Evolutionary conservation across 2,797 vertebrate species (phyloP).

Genomic region (Tapirus indicus): DNA sequence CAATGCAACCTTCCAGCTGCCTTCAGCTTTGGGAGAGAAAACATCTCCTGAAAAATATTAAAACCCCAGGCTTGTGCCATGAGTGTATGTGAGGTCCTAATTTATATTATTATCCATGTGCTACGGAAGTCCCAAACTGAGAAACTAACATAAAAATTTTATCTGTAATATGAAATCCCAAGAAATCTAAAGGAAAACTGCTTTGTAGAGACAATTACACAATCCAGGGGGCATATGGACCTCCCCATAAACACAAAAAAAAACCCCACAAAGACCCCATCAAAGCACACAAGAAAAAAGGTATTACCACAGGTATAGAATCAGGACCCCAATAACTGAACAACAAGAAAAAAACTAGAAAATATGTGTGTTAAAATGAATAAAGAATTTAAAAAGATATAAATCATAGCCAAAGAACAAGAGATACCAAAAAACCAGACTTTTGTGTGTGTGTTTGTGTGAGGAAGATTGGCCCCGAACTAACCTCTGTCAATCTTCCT

Average conservation of each 20-base stretch:
- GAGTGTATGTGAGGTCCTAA: background rate
- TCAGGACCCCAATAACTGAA: background rate
- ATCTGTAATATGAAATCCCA: background rate
- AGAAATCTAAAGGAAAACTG: background rate
- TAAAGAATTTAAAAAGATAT: background rate
- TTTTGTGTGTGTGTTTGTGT: too few relatives aligned
- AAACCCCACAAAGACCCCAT: background rate
- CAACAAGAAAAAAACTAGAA: background rate
- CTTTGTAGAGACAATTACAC: background rate
- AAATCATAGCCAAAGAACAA: background rate
- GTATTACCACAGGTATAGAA: background rate
- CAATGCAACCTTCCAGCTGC: background rate
- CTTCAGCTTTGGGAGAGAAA: background rate
- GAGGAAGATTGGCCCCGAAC: too few relatives aligned
- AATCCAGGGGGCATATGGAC: background rate
- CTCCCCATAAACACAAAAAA: background rate
- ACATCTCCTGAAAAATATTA: background rate
- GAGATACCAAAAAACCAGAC: background rate
- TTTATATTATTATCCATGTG: background rate
- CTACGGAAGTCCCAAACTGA: background rate
- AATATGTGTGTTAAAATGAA: background rate
- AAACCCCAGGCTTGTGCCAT: background rate
- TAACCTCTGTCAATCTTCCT: too few relatives aligned
- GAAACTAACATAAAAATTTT: background rate
- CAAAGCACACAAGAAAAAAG: background rate